A percentile compares a stretch with the other conserved stretches of the same genome.
Conservation (phyloP, 2,888 invertebrate genomes). For the Dicranocentrus wangi region DNA sequence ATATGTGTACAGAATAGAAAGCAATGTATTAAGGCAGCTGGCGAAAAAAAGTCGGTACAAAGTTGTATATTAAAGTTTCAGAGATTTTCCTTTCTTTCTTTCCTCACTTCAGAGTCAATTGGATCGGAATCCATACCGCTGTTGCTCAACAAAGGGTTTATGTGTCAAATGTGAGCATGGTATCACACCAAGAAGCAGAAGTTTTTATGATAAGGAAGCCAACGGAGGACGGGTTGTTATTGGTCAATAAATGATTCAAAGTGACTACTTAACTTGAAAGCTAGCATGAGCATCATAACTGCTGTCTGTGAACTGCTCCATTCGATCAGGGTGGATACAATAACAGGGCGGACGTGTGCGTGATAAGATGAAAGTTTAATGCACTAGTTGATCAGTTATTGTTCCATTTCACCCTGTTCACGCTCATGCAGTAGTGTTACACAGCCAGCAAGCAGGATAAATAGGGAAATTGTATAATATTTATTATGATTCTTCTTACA, state of each 20-base stretch:
- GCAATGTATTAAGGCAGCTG: conserved; percentile 4
- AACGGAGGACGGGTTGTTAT: conserved; percentile 9
- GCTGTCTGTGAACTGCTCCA: not conserved
- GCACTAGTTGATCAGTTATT: conserved; percentile 15
- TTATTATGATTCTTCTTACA: too few species aligned
- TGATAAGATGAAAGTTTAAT: not conserved
- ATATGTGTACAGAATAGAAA: conserved; percentile 32
- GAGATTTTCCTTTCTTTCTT: conserved; percentile 17
- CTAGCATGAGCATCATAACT: not conserved
- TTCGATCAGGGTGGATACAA: not conserved
- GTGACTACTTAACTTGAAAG: not conserved
- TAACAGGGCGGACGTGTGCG: too few species aligned
- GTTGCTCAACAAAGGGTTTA: conserved; percentile 67
- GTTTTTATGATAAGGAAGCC: conserved; percentile 26
- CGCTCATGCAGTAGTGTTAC: too few species aligned
- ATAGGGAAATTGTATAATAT: too few species aligned
- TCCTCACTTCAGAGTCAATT: conserved; percentile 62
- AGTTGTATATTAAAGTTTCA: not conserved
- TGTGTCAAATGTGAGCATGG: conserved; percentile 65
- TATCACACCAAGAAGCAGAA: conserved; percentile 9
- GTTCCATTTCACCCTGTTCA: too few species aligned
- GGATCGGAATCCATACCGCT: conserved; percentile 67
- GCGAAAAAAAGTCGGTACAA: not conserved
- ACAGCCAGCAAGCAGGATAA: too few species aligned
- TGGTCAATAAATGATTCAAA: conserved; percentile 24